Base-by-base conservation (phyloP, 2,888 invertebrate genomes). In the Saturnia japonica region DNA sequence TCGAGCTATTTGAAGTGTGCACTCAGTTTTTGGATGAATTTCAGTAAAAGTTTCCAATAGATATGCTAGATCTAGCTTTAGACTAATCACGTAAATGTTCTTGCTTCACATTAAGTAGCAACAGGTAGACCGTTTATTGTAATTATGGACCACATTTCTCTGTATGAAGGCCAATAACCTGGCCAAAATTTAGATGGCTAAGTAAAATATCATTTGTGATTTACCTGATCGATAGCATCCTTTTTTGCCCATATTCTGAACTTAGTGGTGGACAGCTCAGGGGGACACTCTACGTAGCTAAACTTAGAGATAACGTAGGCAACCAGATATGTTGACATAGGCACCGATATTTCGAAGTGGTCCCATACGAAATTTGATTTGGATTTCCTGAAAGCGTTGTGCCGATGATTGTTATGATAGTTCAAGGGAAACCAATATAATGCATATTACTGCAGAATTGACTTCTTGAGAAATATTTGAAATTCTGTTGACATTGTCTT, bases 311-410 rank as follows among this genome's bases (percentile, higher is more conserved):
- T 94, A 14, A 97, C 95, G 84, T 96, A 97, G 0, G 99, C 99
- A 0, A 99, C 96, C 67, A 99, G 90, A 85, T 99, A 99, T 0
- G 99, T 98, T 0, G 98, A 98, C 99, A 99, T 99, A 1, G 96
- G 96, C 0, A 97, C 96, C 0, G 97, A 96, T 73, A 95, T 95
- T 75, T 96, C 90, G 83, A 96, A 98, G 42, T 94, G 91, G 80
- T 98, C 97, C 94, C 96, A 96, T 0, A 96, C 91, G 95, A 96
- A 97, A 4, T 94, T 94, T 0, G 91, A 78, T 67, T 90, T 86
- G 12, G 90, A 88, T 75, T 95, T 93, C 72, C 96, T 96, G 84
- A 8, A 70, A 71, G 68, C 7, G 47, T 28, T 22, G 34, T 16
- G 28, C 47, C 28, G 14, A 51, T 16, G 28, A 47, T 16, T 45